Evolutionary conservation across 2,888 invertebrate species (phyloP).

Genomic region (Drosophila suboccidentalis): DNA sequence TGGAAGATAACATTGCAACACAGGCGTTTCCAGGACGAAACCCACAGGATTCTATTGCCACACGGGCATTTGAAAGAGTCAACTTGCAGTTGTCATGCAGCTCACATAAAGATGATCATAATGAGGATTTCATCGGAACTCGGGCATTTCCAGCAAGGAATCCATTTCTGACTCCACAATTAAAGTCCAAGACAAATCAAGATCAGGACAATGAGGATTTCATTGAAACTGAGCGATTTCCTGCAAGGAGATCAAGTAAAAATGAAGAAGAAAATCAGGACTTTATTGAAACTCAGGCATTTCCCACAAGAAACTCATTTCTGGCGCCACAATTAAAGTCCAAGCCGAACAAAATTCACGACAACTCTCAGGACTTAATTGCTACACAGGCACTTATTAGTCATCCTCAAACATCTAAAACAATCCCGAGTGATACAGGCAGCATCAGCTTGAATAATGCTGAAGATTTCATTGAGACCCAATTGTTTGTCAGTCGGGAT

Average conservation of each 20-base stretch:
- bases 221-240: slow-evolving; percentile 12
- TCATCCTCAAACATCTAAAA: background rate
- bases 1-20: slow-evolving; percentile 39
- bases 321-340: background rate
- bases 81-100: background rate
- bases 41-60: slow-evolving; percentile 32
- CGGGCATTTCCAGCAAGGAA: background rate
- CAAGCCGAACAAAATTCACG: slow-evolving; percentile 5
- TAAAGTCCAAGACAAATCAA: slow-evolving; percentile 3
- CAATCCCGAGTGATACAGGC: background rate
- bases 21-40: slow-evolving; percentile 30
- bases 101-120: background rate
- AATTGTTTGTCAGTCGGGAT: slow-evolving; percentile 21
- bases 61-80: slow-evolving; percentile 27
- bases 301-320: background rate
- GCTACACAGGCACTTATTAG: slow-evolving; percentile 26
- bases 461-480: slow-evolving; percentile 43
- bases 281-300: slow-evolving; percentile 21
- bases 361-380: slow-evolving; percentile 20
- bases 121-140: slow-evolving; percentile 27
- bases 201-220: slow-evolving; percentile 14
- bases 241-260: background rate
- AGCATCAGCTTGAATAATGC: background rate
- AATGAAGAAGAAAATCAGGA: background rate
- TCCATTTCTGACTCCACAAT: background rate